Percentiles rank a stretch among this genome's conserved stretches.
Evolutionary conservation across 2,113 vertebrate species (phyloP).

Genomic region (Junco hyemalis): DNA sequence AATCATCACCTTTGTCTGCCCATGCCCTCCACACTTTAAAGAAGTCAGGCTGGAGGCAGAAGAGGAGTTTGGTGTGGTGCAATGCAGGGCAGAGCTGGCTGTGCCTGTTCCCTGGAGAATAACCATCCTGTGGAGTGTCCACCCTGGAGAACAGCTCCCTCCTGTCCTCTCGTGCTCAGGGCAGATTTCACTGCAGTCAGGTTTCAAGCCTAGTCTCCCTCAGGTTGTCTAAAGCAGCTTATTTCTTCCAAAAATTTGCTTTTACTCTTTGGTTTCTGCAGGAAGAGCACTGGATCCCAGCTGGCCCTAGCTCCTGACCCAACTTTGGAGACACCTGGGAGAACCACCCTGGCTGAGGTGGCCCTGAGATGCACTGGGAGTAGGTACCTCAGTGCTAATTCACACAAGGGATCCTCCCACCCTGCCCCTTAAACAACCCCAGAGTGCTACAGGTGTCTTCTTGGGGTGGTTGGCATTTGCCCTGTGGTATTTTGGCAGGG

Average conservation of each 20-base stretch:
- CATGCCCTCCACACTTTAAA: background rate
- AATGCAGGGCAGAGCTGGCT: background rate
- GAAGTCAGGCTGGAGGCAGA: background rate
- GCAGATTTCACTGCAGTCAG: background rate
- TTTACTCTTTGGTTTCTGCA: background rate
- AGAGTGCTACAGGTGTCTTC: background rate
- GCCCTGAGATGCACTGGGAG: background rate
- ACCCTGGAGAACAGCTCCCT: fast-evolving
- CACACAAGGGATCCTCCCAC: background rate
- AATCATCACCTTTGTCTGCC: background rate
- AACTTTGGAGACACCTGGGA: background rate
- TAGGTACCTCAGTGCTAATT: background rate
- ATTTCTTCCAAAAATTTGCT: background rate
- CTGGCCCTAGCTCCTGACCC: background rate
- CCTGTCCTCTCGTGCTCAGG: fast-evolving
- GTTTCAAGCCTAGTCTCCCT: background rate
- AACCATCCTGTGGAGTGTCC: background rate
- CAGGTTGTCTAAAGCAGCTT: background rate
- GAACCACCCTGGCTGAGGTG: background rate
- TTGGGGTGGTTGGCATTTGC: background rate
- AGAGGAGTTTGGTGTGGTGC: background rate
- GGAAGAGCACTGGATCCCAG: background rate
- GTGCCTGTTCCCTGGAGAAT: background rate
- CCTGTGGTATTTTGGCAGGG: background rate
- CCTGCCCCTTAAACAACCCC: background rate